Base-by-base conservation (phyloP, 2,113 vertebrate genomes). In the Pedionomus torquatus region DNA sequence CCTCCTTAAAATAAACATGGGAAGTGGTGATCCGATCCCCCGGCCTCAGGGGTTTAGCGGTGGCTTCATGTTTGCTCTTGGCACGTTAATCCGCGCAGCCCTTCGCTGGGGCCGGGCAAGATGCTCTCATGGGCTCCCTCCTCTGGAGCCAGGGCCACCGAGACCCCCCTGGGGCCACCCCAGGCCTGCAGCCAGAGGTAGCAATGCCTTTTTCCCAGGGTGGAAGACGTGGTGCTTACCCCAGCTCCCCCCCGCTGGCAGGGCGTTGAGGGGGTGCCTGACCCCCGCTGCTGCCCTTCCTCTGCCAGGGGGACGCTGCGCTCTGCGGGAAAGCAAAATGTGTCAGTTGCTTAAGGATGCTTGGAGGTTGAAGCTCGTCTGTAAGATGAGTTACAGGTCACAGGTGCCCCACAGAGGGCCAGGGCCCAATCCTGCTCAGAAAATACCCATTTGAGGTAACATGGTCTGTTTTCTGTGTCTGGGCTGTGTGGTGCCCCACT, bases 1-100 rank as follows among this genome's bases (percentile, higher is more conserved):
- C 74, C 78, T 79, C 87, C 96, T 94, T 94, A 96, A 96, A 96
- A 94, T 94, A 96, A 94, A 90, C 74, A 43, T 79, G 95, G 92
- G 87, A 94, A 85, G 87, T 46, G 52, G 90, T 55, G 95, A 97
- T 91, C 61, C 0, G 74, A 91, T 90, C 80, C 64, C n/a, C 17
- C 0, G 19, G 92, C 57, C 78, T 49, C 2, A 1, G 82, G 78
- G 82, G 64, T 82, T 91, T 95, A 87, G 26, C 11, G 0, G 17
- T 2, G 10, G 89, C 80, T 65, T 83, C 33, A 10, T 49, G 49
- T 69, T 87, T 69, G 68, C 80, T 94, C 60, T 74, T 25, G 89
- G 80, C 96, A 93, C 5, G 46, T 93, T 83, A 74, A 93, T 94
- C 91, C 12, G 4, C 5, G 1, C 0, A 0, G 54, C 30, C 44